Evolutionary conservation across 1,140 invertebrate species (phyloP).

Genomic region (Papilio glaucus): DNA sequence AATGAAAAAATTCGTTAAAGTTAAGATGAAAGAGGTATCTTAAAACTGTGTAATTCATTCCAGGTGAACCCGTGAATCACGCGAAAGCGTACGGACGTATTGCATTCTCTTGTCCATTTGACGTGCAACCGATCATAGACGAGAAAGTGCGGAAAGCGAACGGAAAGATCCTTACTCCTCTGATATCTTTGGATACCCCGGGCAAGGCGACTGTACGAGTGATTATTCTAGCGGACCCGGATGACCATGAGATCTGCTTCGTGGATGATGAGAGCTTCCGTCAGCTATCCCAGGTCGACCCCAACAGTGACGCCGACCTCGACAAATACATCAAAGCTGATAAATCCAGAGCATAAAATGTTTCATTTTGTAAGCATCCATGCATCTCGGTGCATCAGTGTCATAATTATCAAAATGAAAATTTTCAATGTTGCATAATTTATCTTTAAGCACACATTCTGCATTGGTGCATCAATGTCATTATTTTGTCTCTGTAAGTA

Average conservation of each 20-base stretch:
- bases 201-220: conserved; percentile 98
- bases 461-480: too few relatives aligned
- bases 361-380: neutral
- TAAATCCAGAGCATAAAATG: conserved; percentile 73
- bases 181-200: conserved; percentile 96
- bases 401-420: too few relatives aligned
- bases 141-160: conserved; percentile 88
- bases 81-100: conserved; percentile 97
- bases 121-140: conserved; percentile 90
- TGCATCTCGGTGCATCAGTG: neutral
- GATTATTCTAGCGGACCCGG: conserved; percentile 97
- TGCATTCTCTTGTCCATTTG: conserved; percentile 94
- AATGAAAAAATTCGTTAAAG: too few relatives aligned
- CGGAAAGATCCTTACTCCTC: conserved; percentile 92
- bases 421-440: too few relatives aligned
- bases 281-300: conserved; percentile 94
- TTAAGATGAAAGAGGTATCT: too few relatives aligned
- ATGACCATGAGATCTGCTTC: conserved; percentile 99
- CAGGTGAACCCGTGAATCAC: conserved; percentile 88
- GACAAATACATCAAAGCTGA: conserved; percentile 92
- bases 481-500: too few relatives aligned
- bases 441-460: too few relatives aligned
- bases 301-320: conserved; percentile 90
- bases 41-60: conserved; percentile 44
- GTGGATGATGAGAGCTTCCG: conserved; percentile 97